Evolutionary conservation across 2,113 vertebrate genomes (phyloP).

Genomic region (Syrrhaptes paradoxus): DNA sequence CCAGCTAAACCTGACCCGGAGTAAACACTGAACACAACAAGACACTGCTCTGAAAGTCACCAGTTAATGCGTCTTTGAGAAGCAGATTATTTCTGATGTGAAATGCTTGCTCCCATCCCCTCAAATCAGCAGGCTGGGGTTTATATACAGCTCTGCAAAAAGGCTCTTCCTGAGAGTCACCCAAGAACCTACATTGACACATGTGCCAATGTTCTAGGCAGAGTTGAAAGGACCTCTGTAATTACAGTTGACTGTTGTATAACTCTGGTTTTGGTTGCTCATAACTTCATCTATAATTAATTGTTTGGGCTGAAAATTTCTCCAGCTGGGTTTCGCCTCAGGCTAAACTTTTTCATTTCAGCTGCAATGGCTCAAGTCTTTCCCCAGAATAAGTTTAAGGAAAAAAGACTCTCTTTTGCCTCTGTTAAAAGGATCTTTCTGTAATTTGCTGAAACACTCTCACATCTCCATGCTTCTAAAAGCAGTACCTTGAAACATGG

Average conservation of each 20-base stretch:
- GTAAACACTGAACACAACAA: not conserved
- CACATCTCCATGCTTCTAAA: slow-evolving; percentile 13
- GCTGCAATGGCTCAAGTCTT: slow-evolving; percentile 10
- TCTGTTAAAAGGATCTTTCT: not conserved
- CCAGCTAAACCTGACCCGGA: not conserved
- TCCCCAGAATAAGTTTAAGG: not conserved
- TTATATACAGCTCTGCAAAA: not conserved
- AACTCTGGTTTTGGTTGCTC: slow-evolving; percentile 17
- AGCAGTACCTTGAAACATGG: not conserved
- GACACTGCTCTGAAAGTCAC: not conserved
- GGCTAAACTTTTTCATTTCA: slow-evolving; percentile 29
- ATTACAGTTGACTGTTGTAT: not conserved
- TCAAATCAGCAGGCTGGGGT: not conserved
- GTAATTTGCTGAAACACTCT: not conserved
- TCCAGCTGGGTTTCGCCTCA: slow-evolving; percentile 21
- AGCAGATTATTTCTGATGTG: not conserved
- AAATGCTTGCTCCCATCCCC: not conserved
- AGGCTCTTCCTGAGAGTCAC: not conserved
- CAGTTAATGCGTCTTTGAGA: not conserved
- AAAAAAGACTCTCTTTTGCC: not conserved
- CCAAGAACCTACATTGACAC: not conserved
- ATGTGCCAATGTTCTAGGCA: not conserved
- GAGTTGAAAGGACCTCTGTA: not conserved
- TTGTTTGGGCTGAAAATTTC: slow-evolving; percentile 33
- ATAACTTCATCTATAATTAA: slow-evolving; percentile 29